Conservation (phyloP, 2,797 vertebrate genomes). For the Nothura maculosa region DNA sequence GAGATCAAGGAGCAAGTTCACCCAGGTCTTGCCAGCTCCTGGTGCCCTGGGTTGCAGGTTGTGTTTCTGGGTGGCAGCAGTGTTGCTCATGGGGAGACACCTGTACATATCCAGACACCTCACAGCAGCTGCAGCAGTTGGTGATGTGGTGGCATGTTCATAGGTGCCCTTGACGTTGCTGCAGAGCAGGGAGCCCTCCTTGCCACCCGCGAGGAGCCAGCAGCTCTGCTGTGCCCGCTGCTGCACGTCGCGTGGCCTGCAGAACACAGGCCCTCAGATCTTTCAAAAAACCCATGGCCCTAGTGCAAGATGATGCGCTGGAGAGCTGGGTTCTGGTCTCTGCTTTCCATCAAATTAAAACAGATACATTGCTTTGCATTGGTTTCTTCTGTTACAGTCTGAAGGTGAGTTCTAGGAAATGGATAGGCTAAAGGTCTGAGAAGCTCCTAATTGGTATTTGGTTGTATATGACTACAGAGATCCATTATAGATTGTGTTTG, state of each 20-base stretch:
- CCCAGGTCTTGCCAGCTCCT: neutral
- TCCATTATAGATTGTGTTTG: fast-evolving
- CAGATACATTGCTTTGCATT: neutral
- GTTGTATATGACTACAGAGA: neutral
- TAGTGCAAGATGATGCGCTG: neutral
- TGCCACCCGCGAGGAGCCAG: neutral
- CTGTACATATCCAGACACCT: too few relatives aligned
- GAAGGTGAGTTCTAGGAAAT: neutral
- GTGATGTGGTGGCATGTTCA: neutral
- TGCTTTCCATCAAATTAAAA: neutral
- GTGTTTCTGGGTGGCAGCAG: fast-evolving
- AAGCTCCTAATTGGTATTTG: neutral
- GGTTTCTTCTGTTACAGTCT: neutral
- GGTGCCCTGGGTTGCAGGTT: neutral
- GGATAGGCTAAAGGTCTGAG: neutral
- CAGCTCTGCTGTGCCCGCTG: neutral
- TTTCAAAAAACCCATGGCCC: fast-evolving
- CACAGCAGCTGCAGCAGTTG: neutral
- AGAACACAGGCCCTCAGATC: too few relatives aligned
- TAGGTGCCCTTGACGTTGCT: fast-evolving
- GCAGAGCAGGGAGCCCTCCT: neutral
- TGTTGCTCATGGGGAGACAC: neutral
- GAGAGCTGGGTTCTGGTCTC: neutral
- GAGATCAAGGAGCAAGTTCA: neutral
- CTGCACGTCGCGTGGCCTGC: neutral